A percentile compares a stretch with the other conserved stretches of the same genome.
These are phyloP conservation scores for Eupithecia abbreviata DNA, from an alignment of 2,888 invertebrate species.

Conservation along the genomic window DNA sequence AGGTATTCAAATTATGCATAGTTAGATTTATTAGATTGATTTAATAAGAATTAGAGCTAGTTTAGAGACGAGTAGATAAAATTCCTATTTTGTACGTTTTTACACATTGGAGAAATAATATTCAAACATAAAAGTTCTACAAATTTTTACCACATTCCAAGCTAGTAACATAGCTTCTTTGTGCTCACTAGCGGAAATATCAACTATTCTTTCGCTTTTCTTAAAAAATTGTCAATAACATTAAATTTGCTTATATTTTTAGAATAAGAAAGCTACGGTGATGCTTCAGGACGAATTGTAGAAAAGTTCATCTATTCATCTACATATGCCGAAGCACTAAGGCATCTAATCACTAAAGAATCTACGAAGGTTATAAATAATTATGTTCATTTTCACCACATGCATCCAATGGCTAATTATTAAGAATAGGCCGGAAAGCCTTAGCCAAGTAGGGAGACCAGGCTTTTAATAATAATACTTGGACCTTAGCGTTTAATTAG, in stretches of 20 bases:
- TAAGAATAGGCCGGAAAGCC: too few species aligned
- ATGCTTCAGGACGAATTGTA: slow-evolving; percentile 54
- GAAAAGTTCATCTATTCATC: slow-evolving; percentile 40
- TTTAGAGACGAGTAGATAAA: not conserved
- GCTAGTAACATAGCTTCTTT: not conserved
- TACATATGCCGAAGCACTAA: slow-evolving; percentile 67
- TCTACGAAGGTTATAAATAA: not conserved
- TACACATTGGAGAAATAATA: not conserved
- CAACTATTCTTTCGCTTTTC: slow-evolving; percentile 20
- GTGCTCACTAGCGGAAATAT: not conserved
- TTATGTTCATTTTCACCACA: slow-evolving; percentile 41
- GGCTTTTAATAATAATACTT: too few species aligned
- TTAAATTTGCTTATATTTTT: slow-evolving; percentile 29
- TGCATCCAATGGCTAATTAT: too few species aligned
- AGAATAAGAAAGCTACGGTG: slow-evolving; percentile 72
- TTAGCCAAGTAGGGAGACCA: too few species aligned
- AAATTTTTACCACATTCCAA: not conserved
- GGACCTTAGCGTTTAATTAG: too few species aligned
- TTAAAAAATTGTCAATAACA: not conserved
- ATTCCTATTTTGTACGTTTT: not conserved
- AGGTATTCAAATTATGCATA: slow-evolving; percentile 5
- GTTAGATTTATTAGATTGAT: slow-evolving; percentile 1
- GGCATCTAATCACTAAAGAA: slow-evolving; percentile 69
- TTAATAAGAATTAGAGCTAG: not conserved
- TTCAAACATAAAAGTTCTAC: not conserved